A percentile compares a stretch with the other conserved stretches of the same genome.
phyloP scores from a whole-genome alignment of 1,140 invertebrate genomes.

The Cotesia glomerata region DNA sequence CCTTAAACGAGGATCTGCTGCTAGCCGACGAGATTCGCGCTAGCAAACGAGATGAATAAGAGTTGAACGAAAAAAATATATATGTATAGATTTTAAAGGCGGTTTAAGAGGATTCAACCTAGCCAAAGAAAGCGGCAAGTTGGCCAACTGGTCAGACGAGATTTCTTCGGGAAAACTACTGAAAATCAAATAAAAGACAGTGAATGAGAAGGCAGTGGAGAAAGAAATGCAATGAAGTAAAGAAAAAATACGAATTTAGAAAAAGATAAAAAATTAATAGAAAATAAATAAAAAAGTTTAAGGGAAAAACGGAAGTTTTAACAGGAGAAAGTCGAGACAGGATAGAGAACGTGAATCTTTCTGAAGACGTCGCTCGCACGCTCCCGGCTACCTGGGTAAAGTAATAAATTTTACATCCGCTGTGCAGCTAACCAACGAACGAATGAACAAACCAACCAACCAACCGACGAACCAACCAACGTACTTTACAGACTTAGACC shows the following conservation, averaged over 20 bases:
- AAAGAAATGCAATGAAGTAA: background rate
- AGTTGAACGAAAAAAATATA: background rate
- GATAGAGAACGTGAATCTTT: constrained; percentile 19
- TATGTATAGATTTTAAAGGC: background rate
- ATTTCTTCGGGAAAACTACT: background rate
- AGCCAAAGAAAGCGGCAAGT: background rate
- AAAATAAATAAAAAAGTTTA: background rate
- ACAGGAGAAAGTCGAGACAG: constrained; percentile 17
- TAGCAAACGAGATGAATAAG: background rate
- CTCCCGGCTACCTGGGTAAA: constrained; percentile 11
- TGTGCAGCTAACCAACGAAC: constrained; percentile 17
- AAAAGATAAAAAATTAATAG: background rate
- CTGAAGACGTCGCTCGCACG: background rate
- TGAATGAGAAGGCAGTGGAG: background rate
- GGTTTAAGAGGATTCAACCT: background rate
- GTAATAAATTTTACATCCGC: constrained; percentile 24
- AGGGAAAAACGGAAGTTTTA: constrained; percentile 1
- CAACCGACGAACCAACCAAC: too few relatives aligned
- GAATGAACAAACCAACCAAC: too few relatives aligned
- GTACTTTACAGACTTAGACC: background rate
- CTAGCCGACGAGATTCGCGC: background rate
- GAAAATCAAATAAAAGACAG: constrained; percentile 8
- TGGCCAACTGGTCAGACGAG: background rate
- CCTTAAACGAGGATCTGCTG: background rate
- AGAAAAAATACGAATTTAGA: background rate